Base-by-base conservation (phyloP, 35 echinoderm and acorn worm species). In the Ophiothrix spiculata region DNA sequence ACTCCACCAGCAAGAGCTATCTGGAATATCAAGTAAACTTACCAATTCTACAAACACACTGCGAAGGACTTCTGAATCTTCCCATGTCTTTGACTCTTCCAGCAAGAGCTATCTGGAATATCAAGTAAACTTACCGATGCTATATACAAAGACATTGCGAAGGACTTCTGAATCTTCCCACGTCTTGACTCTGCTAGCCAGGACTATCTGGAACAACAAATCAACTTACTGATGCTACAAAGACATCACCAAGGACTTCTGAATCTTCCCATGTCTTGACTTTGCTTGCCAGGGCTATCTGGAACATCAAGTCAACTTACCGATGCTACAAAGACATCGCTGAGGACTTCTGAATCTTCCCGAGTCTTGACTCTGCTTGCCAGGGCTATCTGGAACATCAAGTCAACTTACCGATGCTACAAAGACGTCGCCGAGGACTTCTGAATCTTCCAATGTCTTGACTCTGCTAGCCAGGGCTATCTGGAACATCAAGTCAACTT, bases 21-120 rank as follows among this genome's bases (percentile, higher is more conserved):
- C 78, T 97, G 94, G 40, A 97, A 97, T 87, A 97, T 97, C n/a
- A 92, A 75, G 60, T 97, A 90, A 37, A 90, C 92, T 41, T 97
- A n/a, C n/a, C n/a, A n/a, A n/a, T n/a, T n/a, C n/a, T n/a, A n/a
- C n/a, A n/a, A n/a, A n/a, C n/a, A n/a, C n/a, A n/a, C n/a, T n/a
- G n/a, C n/a, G n/a, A n/a, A n/a, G n/a, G n/a, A n/a, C n/a, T n/a
- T n/a, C n/a, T n/a, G n/a, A n/a, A n/a, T n/a, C n/a, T n/a, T n/a
- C n/a, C n/a, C n/a, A n/a, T n/a, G n/a, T n/a, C n/a, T n/a, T n/a
- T n/a, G n/a, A n/a, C n/a, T n/a, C n/a, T n/a, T n/a, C n/a, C n/a
- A n/a, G n/a, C n/a, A n/a, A n/a, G n/a, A n/a, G n/a, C n/a, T n/a
- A 32, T 14, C 0, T 12, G 28, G 10, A 0, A 35, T 33, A 32